Base-by-base conservation (phyloP, 35 echinoderm and acorn worm species). In the Apostichopus californicus region DNA sequence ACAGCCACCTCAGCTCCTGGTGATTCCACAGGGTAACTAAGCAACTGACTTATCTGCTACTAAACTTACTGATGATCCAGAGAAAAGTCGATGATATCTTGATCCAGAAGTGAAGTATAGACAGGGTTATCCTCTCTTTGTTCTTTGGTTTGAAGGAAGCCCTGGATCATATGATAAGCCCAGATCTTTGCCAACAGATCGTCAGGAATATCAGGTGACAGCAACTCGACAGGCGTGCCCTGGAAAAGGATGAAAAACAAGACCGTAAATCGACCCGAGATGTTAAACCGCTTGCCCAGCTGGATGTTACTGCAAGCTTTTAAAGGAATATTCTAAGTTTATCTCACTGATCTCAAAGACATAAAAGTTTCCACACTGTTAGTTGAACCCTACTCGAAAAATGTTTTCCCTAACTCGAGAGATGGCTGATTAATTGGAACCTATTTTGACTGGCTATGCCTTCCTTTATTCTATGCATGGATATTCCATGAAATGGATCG, bases 111-210 rank as follows among this genome's bases (percentile, higher is more conserved):
- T 56, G 82, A 64, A n/a, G 80, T 68, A 52, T 90, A 82, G 14
- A 71, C 87, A 0, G 87, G 87, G 11, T 75, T 94, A n/a, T 91
- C 92, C 57, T 91, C 95, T 20, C 66, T 90, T 24, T 95, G 86
- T 55, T 86, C 93, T 24, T 87, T 58, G 20, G 86, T 81, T 21
- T 83, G 93, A 55, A 88, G 60, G 5, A 94, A 77, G 13, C 84
- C 89, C 56, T 94, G 93, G 22, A 97, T 93, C 61, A 92, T 98
- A 80, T 95, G 81, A 87, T 95, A 95, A n/a, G 96, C 96, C 96
- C 94, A 98, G 52, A 94, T 92, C 11, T 90, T 90, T 52, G 93
- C 85, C 17, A 98, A 79, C 18, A 95, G 72, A 63, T 98, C 94
- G 2, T 79, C 83, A 1, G 96, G 94, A 2, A 94, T 88, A 70